Percentiles rank a stretch among this genome's conserved stretches.
phyloP scores from a whole-genome alignment of 2,113 vertebrate species.

The Stigmatopora nigra region DNA sequence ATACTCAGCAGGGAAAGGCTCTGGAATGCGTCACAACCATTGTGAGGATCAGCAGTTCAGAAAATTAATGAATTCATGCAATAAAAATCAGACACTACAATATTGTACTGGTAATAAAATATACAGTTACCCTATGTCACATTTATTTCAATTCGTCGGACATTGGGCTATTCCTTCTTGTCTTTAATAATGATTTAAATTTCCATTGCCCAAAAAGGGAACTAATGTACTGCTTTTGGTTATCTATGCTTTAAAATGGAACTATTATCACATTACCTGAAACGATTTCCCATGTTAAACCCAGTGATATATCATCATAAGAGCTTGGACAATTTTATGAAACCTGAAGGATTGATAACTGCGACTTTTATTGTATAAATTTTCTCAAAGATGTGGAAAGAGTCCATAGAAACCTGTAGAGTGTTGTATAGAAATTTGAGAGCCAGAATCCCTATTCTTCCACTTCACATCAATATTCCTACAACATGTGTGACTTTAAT shows the following conservation, averaged over 20 bases:
- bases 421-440: slow-evolving; percentile 45
- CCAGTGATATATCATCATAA: slow-evolving; percentile 60
- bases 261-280: slow-evolving; percentile 45
- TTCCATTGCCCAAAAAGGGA: not conserved
- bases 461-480: slow-evolving; percentile 34
- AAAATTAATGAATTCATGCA: no score
- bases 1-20: no score
- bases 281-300: slow-evolving; percentile 58
- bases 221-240: slow-evolving; percentile 43
- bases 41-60: no score
- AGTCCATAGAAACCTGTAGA: slow-evolving; percentile 33
- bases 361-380: slow-evolving; percentile 64
- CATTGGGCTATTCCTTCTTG: no score
- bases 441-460: slow-evolving; percentile 33
- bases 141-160: no score
- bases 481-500: slow-evolving; percentile 71
- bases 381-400: slow-evolving; percentile 55
- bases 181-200: no score
- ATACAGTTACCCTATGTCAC: no score
- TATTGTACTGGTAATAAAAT: no score
- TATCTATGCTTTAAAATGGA: slow-evolving; percentile 63
- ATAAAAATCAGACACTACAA: no score
- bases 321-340: slow-evolving; percentile 64
- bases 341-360: slow-evolving; percentile 64
- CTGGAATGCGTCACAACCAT: no score